Conservation (phyloP, 1,140 invertebrate genomes). For the Bactericera cockerelli region DNA sequence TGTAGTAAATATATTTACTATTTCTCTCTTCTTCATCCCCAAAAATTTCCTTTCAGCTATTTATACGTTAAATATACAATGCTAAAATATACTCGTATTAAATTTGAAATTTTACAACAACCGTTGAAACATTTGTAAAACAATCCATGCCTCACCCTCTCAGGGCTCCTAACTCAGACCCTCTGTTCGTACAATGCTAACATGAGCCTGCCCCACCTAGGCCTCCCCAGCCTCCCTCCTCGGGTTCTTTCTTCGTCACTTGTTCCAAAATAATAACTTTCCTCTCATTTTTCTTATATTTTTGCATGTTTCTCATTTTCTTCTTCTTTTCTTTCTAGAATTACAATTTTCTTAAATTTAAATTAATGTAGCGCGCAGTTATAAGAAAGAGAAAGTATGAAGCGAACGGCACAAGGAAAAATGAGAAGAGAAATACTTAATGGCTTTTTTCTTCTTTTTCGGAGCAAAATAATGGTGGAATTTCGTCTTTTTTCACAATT, state of each 20-base stretch:
- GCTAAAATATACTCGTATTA: no score
- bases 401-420: no score
- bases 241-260: background rate
- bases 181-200: background rate
- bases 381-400: background rate
- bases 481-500: background rate
- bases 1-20: no score
- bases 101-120: no score
- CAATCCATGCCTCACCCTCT: no score
- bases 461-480: slow-evolving; percentile 5
- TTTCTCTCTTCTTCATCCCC: no score
- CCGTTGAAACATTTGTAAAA: no score
- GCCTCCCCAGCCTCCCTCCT: background rate
- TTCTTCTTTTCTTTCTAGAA: slow-evolving; percentile 3
- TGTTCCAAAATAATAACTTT: slow-evolving; percentile 7
- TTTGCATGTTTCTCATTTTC: slow-evolving; percentile 8
- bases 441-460: slow-evolving; percentile 7
- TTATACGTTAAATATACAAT: no score
- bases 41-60: no score
- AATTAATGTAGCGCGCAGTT: slow-evolving; percentile 9
- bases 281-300: slow-evolving; percentile 7
- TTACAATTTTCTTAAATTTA: slow-evolving; percentile 9
- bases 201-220: background rate
- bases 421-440: slow-evolving; percentile 1
- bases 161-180: no score